phyloP scores from a whole-genome alignment of 30 jellyfish, hydroid and myxozoan species.

The Hydractinia echinata region DNA sequence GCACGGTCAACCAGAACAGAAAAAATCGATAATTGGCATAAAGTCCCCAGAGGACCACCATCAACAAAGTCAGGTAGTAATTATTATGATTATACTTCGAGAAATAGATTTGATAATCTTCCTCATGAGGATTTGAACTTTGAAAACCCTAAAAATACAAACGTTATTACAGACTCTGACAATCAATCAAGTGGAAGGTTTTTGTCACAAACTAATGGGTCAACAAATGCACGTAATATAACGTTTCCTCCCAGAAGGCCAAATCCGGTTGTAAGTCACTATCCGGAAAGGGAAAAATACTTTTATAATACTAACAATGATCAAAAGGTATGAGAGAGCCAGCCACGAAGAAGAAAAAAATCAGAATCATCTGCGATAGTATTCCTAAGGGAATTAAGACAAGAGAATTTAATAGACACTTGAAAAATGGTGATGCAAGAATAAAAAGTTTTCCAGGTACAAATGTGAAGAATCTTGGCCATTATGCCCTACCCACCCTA shows the following conservation, averaged over 20 bases:
- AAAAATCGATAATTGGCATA: neutral
- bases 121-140: neutral
- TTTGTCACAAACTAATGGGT: slow-evolving; percentile 3
- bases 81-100: slow-evolving; percentile 4
- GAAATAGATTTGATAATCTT: slow-evolving; percentile 1
- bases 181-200: slow-evolving; percentile 1
- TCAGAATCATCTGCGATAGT: neutral
- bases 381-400: neutral
- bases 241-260: slow-evolving; percentile 11
- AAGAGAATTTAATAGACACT: slow-evolving; percentile 3
- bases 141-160: neutral
- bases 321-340: neutral
- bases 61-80: neutral
- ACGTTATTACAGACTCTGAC: neutral
- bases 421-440: neutral
- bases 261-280: neutral
- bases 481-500: slow-evolving; percentile 6
- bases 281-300: slow-evolving; percentile 7
- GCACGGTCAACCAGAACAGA: slow-evolving; percentile 11
- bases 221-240: neutral
- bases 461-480: slow-evolving; percentile 8
- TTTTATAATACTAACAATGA: too few relatives aligned
- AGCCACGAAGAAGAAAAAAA: neutral
- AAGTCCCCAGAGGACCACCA: slow-evolving; percentile 3
- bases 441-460: neutral